These are phyloP conservation scores for Notothenia rossii DNA, from an alignment of 2,113 vertebrate species.

Conservation along the genomic window DNA sequence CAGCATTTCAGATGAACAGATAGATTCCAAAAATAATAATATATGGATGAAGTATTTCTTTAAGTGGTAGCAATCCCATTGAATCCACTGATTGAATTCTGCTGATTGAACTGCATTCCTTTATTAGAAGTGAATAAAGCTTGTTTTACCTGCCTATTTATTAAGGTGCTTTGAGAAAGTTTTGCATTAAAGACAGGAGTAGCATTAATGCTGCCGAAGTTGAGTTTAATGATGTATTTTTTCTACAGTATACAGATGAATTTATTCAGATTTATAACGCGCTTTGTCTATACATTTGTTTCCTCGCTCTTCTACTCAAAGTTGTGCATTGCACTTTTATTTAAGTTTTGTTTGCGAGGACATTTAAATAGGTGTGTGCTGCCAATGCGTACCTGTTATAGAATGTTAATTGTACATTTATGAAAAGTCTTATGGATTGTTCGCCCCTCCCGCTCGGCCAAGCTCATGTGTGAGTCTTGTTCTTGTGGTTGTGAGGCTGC, in stretches of 20 bases:
- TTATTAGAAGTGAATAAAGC: constrained; percentile 48
- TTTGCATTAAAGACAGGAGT: constrained; percentile 47
- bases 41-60: constrained; percentile 12
- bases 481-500: constrained; percentile 4
- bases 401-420: constrained; percentile 72
- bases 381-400: constrained; percentile 58
- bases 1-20: constrained; percentile 27
- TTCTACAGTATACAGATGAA: constrained; percentile 39
- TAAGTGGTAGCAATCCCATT: constrained; percentile 50
- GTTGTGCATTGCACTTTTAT: constrained; percentile 69
- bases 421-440: constrained; percentile 49
- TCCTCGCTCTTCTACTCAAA: constrained; percentile 56
- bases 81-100: constrained; percentile 32
- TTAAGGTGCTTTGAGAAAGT: constrained; percentile 75
- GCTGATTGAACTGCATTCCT: constrained; percentile 61
- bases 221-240: constrained; percentile 49
- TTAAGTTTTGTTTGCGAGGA: constrained; percentile 60
- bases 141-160: constrained; percentile 73
- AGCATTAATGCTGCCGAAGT: constrained; percentile 29
- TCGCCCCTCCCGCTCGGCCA: constrained; percentile 23
- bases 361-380: constrained; percentile 55
- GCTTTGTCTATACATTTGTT: constrained; percentile 44
- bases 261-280: constrained; percentile 60
- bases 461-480: constrained; percentile 37
- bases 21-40: background rate